A percentile compares a stretch with the other conserved stretches of the same genome.
phyloP scores from a whole-genome alignment of 2,797 vertebrate species.

The Acanthurus tractus region DNA sequence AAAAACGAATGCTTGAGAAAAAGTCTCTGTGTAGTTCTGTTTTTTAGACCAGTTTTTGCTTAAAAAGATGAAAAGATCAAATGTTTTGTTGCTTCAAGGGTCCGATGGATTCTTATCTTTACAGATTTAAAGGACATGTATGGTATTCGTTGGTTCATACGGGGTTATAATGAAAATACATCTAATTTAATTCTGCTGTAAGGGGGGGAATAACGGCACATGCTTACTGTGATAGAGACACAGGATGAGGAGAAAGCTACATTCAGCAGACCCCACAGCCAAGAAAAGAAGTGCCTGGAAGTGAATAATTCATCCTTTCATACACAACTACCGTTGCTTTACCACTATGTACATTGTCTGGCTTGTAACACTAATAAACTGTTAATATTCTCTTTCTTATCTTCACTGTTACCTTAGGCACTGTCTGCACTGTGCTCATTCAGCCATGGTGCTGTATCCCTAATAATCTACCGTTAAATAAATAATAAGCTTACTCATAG shows the following conservation, averaged over 20 bases:
- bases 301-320: conserved; percentile 1
- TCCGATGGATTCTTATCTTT: too few relatives aligned
- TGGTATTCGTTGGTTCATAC: neutral
- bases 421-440: neutral
- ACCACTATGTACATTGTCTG: neutral
- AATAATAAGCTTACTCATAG: too few relatives aligned
- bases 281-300: neutral
- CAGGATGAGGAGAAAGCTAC: neutral
- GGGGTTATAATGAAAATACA: neutral
- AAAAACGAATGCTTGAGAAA: too few relatives aligned
- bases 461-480: neutral
- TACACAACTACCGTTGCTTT: neutral
- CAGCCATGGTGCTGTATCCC: neutral
- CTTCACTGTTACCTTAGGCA: neutral
- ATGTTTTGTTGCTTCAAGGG: neutral
- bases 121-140: neutral
- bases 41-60: too few relatives aligned
- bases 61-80: neutral
- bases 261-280: conserved; percentile 2
- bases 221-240: neutral
- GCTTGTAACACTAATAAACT: neutral
- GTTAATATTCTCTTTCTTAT: neutral
- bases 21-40: too few relatives aligned
- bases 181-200: neutral
- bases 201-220: neutral